Evolutionary conservation across 2,888 invertebrate species (phyloP), one percentile per base, ranked within the genome.

Genomic region (Synanthedon myopaeformis): DNA sequence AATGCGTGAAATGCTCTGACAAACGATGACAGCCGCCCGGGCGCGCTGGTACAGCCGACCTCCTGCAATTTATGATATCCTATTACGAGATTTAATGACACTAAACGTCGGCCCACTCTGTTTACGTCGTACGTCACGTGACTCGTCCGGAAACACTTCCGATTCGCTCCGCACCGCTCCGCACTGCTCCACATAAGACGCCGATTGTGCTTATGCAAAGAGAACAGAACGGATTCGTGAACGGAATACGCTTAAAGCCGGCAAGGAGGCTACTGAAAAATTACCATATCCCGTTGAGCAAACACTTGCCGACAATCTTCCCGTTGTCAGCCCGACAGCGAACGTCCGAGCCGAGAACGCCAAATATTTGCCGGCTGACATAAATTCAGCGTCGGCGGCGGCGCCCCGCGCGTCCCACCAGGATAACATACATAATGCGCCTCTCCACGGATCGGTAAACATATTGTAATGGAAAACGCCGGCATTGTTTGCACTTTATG

Each of bases 391-490:
- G 35, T 35, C 35, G 35, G 35, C 35, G 35, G 35, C 35, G 73
- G 54, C 53, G 57, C 76, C 75, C 79, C 74, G 77, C 79, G 75
- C 78, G 76, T 76, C 79, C 78, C 70, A 73, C 79, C 79, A 74
- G 86, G 84, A 83, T 84, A 86, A 87, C 87, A 87, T 78, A 85
- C 82, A 87, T 87, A 87, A 87, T 85, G 78, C 87, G 79, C 74
- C 71, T 77, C 81, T 72, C 82, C 78, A 79, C 82, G 86, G 84
- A 83, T 87, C 82, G 85, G 86, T 80, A 87, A 87, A 87, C 87
- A 87, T 86, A 87, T 87, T 87, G 86, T 87, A 87, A 87, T 87
- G 86, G 87, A 86, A 87, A 87, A 84, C 82, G 83, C 78, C 76
- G 76, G 79, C 83, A 82, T 83, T 87, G 87, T 87, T 87, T 87